Evolutionary conservation across 2,888 invertebrate species (phyloP), one percentile per base, ranked within the genome.

Genomic region (Pristionchus arcanus): DNA sequence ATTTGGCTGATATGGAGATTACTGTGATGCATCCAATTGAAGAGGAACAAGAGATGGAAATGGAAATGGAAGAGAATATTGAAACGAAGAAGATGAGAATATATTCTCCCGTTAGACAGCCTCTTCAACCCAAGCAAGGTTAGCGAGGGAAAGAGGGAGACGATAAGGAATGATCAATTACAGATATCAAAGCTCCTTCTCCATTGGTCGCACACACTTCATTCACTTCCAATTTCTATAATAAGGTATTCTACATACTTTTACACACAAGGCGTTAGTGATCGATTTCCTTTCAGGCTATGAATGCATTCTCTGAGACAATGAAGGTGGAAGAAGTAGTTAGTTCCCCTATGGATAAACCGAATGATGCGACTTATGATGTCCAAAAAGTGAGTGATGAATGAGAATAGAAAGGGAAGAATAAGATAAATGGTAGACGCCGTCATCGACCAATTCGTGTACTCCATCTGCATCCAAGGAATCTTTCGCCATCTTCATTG

Each of bases 1-100:
- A 89, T 63, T 59, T 89, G n/a, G 89, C 89, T 37, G 89, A 87
- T 87, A 87, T 87, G 87, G 87, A 87, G 1, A 87, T 87, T 19
- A 87, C 87, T 25, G 21, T 19, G 83, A 83, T 83, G 83, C 53
- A 83, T n/a, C 83, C 83, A 11, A 86, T 86, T 16, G 86, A 86
- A 31, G 86, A 86, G n/a, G 37, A 86, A 31, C 21, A 25, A 37
- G 86, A 86, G 66, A 63, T 66, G 59, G 86, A 86, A 2, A 37
- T 63, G 49, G 86, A 71, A 53, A 71, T 15, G 37, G 86, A 86
- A n/a, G 86, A 86, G 63, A 63, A 63, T 63, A 25, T 71, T 19
- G 71, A 87, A 25, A 13, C 49, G 21, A 87, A 87, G 53, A 87
- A 87, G 87, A 71, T 71, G 71, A 68, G 87, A 31, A 25, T 87